These are phyloP conservation scores for Nyctereutes procyonoides DNA, from an alignment of 2,113 vertebrate species.

Conservation along the genomic window DNA sequence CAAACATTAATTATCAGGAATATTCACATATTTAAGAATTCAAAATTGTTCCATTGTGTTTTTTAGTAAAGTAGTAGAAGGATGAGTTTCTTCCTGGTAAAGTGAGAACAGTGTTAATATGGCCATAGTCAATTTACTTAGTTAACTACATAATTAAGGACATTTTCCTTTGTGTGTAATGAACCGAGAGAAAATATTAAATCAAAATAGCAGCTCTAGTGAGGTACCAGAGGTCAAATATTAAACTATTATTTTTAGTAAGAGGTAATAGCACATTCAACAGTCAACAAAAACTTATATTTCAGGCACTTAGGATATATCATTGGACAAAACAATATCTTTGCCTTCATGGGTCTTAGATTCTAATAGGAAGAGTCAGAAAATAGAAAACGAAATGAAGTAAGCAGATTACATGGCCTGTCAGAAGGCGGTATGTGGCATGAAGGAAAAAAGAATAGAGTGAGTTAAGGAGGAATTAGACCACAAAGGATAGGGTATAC, in stretches of 20 bases:
- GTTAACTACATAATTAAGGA: neutral
- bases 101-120: neutral
- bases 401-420: neutral
- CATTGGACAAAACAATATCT: neutral
- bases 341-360: neutral
- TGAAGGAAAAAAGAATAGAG: neutral
- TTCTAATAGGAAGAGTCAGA: neutral
- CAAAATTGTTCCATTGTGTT: neutral
- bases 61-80: neutral
- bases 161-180: constrained; percentile 4
- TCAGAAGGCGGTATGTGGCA: neutral
- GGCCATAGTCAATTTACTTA: neutral
- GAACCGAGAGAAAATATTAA: constrained; percentile 42
- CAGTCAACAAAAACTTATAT: neutral
- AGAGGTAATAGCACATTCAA: neutral
- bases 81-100: neutral
- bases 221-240: constrained; percentile 16
- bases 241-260: neutral
- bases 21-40: constrained; percentile 1
- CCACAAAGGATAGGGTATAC: neutral
- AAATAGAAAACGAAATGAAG: neutral
- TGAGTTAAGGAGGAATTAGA: neutral
- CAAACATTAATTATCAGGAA: neutral
- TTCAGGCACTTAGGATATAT: neutral
- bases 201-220: constrained; percentile 14